phyloP scores from a whole-genome alignment of 2,113 vertebrate genomes.

The Nothobranchius furzeri region DNA sequence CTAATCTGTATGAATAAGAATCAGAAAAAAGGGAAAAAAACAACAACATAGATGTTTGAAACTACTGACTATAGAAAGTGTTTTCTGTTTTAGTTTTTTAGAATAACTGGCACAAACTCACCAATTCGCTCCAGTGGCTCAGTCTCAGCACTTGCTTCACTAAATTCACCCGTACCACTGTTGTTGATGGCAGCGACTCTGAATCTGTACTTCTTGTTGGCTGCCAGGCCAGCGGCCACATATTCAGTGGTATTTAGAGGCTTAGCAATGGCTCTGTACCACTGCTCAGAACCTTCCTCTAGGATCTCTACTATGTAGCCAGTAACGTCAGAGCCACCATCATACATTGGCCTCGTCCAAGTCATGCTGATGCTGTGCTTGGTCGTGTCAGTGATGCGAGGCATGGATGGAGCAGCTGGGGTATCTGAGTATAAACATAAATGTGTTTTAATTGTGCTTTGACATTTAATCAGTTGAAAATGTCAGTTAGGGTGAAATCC shows the following conservation, averaged over 20 bases:
- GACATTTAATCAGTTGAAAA: no score
- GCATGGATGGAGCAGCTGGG: conserved; percentile 91
- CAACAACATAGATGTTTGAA: no score
- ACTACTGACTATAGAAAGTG: no score
- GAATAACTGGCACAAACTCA: conserved; percentile 63
- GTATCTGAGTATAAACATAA: conserved; percentile 79
- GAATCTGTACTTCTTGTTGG: conserved; percentile 91
- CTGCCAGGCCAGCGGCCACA: conserved; percentile 86
- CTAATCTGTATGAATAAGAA: no score
- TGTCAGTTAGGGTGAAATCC: neutral
- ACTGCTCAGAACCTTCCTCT: conserved; percentile 90
- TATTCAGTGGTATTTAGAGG: conserved; percentile 85
- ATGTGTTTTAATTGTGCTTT: no score
- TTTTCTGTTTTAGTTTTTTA: no score
- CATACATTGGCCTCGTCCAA: conserved; percentile 96
- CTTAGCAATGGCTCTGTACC: conserved; percentile 89
- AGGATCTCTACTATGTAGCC: conserved; percentile 96
- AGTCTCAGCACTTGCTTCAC: conserved; percentile 86
- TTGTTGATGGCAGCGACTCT: conserved; percentile 91
- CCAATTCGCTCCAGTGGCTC: conserved; percentile 92
- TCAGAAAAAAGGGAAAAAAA: no score
- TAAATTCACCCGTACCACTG: conserved; percentile 94
- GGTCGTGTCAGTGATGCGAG: conserved; percentile 92
- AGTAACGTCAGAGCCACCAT: conserved; percentile 89
- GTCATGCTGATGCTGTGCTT: conserved; percentile 93